Percentiles rank a stretch among this genome's conserved stretches.
phyloP scores from a whole-genome alignment of 2,113 vertebrate genomes.

The Holacanthus passer region DNA sequence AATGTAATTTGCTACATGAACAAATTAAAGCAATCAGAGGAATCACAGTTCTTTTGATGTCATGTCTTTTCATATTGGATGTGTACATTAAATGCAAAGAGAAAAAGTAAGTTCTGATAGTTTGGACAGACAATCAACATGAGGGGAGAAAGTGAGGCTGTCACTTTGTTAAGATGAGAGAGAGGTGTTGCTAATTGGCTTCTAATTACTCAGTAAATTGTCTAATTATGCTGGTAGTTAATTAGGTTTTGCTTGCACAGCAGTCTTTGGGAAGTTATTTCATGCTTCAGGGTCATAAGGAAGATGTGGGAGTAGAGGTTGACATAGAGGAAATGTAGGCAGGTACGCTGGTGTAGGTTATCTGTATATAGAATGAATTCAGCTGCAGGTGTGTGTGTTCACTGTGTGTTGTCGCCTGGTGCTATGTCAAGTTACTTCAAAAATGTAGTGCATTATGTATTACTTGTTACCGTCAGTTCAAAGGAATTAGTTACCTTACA shows the following conservation, averaged over 20 bases:
- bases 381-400: neutral
- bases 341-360: neutral
- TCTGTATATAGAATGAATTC: neutral
- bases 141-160: neutral
- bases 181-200: conserved; percentile 96
- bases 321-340: conserved; percentile 19
- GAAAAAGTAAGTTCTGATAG: neutral
- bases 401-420: neutral
- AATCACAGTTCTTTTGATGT: too few species aligned
- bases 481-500: too few species aligned
- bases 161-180: conserved; percentile 87
- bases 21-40: neutral
- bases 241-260: conserved; percentile 94
- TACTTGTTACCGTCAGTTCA: too few species aligned
- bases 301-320: conserved; percentile 3
- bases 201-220: conserved; percentile 98
- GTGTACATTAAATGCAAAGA: neutral
- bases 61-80: neutral
- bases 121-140: conserved; percentile 8
- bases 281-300: conserved; percentile 21
- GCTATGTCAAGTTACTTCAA: too few species aligned
- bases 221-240: conserved; percentile 97
- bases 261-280: conserved; percentile 90
- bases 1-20: neutral
- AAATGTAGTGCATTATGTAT: too few species aligned